Conservation (phyloP, 2,113 vertebrate genomes). For the Oncorhynchus gorbuscha region DNA sequence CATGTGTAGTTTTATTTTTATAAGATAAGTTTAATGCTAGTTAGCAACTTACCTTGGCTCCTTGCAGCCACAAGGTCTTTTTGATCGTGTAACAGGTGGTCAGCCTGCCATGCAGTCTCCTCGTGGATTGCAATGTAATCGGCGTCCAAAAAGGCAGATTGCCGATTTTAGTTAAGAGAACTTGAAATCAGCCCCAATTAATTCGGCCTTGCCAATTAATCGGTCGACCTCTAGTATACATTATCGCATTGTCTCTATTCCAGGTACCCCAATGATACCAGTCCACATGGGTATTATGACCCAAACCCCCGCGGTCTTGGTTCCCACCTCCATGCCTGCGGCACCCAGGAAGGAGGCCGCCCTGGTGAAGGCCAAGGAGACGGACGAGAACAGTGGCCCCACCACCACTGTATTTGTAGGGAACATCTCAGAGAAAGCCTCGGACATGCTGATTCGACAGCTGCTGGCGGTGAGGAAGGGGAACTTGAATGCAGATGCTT, state of each 20-base stretch:
- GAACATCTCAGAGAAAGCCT: conserved; percentile 98
- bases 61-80: too few relatives aligned
- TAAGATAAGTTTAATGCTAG: too few relatives aligned
- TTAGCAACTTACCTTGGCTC: too few relatives aligned
- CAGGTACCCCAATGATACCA: conserved; percentile 96
- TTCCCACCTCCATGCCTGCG: conserved; percentile 83
- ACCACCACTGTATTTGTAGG: conserved; percentile 98
- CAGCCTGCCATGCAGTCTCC: too few relatives aligned
- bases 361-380: conserved; percentile 81
- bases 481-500: neutral
- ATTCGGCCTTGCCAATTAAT: too few relatives aligned
- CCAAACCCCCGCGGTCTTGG: conserved; percentile 85
- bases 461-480: conserved; percentile 87
- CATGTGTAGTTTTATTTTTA: too few relatives aligned
- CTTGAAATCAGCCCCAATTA: too few relatives aligned
- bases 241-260: conserved; percentile 2
- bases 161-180: neutral
- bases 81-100: too few relatives aligned
- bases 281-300: conserved; percentile 98
- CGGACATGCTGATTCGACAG: conserved; percentile 97
- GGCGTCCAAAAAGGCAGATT: too few relatives aligned
- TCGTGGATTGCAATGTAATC: too few relatives aligned
- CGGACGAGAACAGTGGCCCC: conserved; percentile 88
- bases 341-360: conserved; percentile 83
- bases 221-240: neutral